phyloP scores from a whole-genome alignment of 2,888 invertebrate genomes.

The Lochmaea capreae region DNA sequence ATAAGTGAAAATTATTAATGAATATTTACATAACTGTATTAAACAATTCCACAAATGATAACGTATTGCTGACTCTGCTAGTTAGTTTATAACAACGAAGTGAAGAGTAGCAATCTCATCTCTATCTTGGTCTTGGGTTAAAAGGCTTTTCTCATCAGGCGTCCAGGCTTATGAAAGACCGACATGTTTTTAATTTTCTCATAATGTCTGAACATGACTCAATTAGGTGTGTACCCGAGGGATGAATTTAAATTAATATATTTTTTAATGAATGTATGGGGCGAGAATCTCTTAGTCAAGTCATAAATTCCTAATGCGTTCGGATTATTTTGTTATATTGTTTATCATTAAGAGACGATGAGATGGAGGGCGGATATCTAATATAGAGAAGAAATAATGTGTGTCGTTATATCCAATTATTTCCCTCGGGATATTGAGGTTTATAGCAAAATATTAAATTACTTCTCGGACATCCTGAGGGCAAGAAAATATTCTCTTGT shows the following conservation, averaged over 20 bases:
- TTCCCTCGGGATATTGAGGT: background rate
- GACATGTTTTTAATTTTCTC: conserved; percentile 41
- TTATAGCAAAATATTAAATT: no score
- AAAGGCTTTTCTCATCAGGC: conserved; percentile 41
- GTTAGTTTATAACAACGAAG: no score
- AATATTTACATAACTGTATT: no score
- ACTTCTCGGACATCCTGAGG: no score
- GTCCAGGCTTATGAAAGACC: conserved; percentile 30
- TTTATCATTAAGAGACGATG: conserved; percentile 19
- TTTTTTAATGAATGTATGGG: conserved; percentile 34
- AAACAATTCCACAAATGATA: no score
- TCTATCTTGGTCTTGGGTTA: conserved; percentile 24
- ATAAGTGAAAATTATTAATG: no score
- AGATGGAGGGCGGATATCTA: background rate
- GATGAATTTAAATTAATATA: conserved; percentile 38
- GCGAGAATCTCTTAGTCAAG: background rate
- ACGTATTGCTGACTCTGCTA: no score
- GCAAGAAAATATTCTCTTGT: no score
- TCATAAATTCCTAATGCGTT: conserved; percentile 26
- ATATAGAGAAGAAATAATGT: background rate
- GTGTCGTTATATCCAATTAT: conserved; percentile 1
- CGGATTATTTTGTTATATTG: conserved; percentile 33
- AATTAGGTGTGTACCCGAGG: conserved; percentile 38
- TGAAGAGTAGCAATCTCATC: conserved; percentile 14
- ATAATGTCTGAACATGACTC: conserved; percentile 38